phyloP scores from a whole-genome alignment of 2,888 invertebrate species.

The Conops quadrifasciatus region DNA sequence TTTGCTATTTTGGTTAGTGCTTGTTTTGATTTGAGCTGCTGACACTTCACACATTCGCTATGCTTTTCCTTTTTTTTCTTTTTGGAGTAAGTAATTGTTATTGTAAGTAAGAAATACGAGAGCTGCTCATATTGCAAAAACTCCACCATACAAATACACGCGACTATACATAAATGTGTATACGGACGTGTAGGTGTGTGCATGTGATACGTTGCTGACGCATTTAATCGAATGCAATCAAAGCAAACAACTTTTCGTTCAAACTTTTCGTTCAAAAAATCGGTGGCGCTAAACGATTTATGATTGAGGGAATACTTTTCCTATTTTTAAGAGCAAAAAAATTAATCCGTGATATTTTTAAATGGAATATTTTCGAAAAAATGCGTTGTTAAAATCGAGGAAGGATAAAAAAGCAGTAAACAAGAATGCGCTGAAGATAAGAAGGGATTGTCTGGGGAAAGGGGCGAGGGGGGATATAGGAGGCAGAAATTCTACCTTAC shows the following conservation, averaged over 20 bases:
- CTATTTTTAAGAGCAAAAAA: no score
- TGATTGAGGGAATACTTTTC: no score
- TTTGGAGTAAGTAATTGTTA: background rate
- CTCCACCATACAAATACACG: background rate
- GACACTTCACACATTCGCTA: slow-evolving; percentile 18
- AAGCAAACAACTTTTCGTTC: slow-evolving; percentile 19
- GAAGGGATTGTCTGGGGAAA: no score
- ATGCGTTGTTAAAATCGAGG: background rate
- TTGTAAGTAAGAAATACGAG: no score
- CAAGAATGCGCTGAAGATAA: no score
- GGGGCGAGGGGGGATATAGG: background rate
- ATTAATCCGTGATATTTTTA: no score
- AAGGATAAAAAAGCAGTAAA: background rate
- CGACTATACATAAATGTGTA: background rate
- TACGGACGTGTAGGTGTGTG: background rate
- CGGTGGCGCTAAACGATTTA: no score
- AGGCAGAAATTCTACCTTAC: background rate
- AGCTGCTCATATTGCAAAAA: background rate
- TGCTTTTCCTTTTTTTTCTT: background rate
- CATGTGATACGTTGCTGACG: no score
- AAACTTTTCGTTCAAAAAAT: no score
- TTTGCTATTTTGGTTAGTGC: background rate
- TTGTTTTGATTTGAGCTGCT: slow-evolving; percentile 31
- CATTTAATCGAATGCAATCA: slow-evolving; percentile 15
- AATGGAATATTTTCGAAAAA: background rate